Percentiles rank a stretch among this genome's conserved stretches.
Conservation (phyloP, 2,113 vertebrate genomes). For the Narcine bancroftii region DNA sequence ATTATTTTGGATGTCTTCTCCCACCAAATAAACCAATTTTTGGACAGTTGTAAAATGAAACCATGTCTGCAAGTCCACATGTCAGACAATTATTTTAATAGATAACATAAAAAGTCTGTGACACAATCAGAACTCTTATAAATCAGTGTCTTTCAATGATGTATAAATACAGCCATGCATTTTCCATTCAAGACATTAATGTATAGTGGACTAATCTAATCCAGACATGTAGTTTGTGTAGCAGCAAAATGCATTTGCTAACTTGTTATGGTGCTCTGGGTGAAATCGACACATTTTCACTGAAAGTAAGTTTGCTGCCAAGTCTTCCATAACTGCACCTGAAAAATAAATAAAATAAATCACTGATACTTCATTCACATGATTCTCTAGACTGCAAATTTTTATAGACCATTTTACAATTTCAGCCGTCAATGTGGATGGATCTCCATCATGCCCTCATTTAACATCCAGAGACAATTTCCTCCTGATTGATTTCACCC, state of each 20-base stretch:
- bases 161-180: background rate
- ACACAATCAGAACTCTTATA: background rate
- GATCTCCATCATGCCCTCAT: background rate
- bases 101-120: background rate
- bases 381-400: background rate
- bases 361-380: background rate
- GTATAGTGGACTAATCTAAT: slow-evolving; percentile 51
- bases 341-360: slow-evolving; percentile 40
- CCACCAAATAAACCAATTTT: background rate
- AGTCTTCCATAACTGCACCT: slow-evolving; percentile 81
- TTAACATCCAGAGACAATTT: background rate
- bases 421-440: slow-evolving; percentile 2
- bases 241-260: slow-evolving; percentile 90
- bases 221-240: slow-evolving; percentile 75
- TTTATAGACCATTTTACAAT: background rate
- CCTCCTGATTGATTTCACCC: background rate
- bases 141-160: background rate
- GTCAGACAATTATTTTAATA: background rate
- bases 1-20: background rate
- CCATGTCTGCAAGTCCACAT: background rate
- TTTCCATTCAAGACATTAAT: background rate
- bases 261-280: slow-evolving; percentile 72
- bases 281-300: slow-evolving; percentile 75
- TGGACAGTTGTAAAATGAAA: background rate
- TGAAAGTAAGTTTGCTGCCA: slow-evolving; percentile 65